Conservation (phyloP, 1,140 invertebrate species). For the Trichonephila clavata region DNA sequence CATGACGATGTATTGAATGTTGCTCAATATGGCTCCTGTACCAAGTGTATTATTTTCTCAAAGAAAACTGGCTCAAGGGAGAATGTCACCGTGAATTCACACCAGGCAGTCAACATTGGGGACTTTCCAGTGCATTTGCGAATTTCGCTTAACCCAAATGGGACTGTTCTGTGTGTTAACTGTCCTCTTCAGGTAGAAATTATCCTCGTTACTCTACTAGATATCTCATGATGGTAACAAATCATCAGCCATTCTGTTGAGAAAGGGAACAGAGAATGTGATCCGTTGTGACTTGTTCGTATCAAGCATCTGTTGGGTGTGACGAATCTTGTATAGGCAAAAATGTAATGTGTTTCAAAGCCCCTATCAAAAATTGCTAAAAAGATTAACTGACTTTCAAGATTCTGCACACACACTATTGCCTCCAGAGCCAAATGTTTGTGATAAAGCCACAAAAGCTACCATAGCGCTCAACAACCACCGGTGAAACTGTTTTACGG, state of each 20-base stretch:
- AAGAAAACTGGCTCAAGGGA: too few relatives aligned
- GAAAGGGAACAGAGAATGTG: not conserved
- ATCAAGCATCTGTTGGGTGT: not conserved
- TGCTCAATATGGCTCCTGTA: too few relatives aligned
- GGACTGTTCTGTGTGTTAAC: not conserved
- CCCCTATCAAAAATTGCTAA: not conserved
- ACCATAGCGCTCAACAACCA: too few relatives aligned
- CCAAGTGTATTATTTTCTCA: too few relatives aligned
- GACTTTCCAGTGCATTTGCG: not conserved
- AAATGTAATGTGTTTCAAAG: not conserved
- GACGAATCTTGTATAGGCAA: not conserved
- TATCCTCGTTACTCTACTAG: too few relatives aligned
- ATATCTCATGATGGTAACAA: not conserved
- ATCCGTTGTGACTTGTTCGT: not conserved
- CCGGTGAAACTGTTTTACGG: too few relatives aligned
- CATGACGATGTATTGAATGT: too few relatives aligned
- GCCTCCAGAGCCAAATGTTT: not conserved
- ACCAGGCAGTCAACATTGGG: too few relatives aligned
- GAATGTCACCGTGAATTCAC: too few relatives aligned
- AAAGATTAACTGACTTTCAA: not conserved
- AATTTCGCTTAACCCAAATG: not conserved
- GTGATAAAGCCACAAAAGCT: not conserved
- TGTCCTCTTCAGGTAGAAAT: not conserved
- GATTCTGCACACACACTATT: not conserved
- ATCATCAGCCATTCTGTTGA: not conserved